phyloP scores from a whole-genome alignment of 2,797 vertebrate genomes.

The Tapirus indicus region DNA sequence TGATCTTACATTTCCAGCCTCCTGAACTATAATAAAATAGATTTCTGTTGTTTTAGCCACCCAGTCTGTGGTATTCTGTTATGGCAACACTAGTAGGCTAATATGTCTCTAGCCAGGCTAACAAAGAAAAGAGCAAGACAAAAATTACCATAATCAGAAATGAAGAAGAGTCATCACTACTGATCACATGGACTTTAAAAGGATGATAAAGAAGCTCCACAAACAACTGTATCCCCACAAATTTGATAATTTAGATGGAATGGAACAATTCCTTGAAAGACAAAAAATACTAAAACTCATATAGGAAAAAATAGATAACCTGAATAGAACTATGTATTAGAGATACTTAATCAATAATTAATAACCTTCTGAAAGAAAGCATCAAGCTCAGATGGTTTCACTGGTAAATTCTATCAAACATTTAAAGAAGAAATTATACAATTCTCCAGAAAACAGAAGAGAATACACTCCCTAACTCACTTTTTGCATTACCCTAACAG shows the following conservation, averaged over 20 bases:
- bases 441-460: too few species aligned
- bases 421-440: too few species aligned
- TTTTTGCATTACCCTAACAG: too few species aligned
- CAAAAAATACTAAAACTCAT: background rate
- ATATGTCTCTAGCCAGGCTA: too few species aligned
- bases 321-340: background rate
- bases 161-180: background rate
- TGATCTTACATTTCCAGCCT: too few species aligned
- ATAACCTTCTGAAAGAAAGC: background rate
- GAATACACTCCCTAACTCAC: too few species aligned
- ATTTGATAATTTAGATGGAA: background rate
- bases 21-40: too few species aligned
- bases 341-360: background rate
- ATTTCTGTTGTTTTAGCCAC: too few species aligned
- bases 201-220: background rate
- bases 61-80: too few species aligned
- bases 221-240: background rate
- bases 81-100: too few species aligned
- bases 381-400: background rate
- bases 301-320: background rate
- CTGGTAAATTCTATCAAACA: too few species aligned
- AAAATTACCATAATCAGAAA: background rate
- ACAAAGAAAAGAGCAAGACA: too few species aligned
- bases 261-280: background rate
- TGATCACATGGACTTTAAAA: background rate